Base-by-base conservation (phyloP, 2,888 invertebrate genomes). In the Sialis fuliginosa region DNA sequence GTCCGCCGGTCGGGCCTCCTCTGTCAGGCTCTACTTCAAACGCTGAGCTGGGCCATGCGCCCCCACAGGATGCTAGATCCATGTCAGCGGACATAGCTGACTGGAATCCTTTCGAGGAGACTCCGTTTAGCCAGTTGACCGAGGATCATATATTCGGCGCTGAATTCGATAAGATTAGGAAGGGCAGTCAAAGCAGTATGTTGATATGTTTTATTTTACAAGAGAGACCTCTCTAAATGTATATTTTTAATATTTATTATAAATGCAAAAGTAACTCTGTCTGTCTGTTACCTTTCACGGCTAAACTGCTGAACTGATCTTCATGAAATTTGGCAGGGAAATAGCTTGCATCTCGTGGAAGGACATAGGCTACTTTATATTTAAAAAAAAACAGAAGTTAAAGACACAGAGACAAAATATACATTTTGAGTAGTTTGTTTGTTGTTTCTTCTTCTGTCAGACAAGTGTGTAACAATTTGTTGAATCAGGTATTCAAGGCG, bases 131-230 rank as follows among this genome's bases (percentile, higher is more conserved):
- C 59, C 77, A 79, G 57, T 72, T 83, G 66, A 78, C 80, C 5
- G 86, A 86, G 57, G 86, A 87, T 69, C 79, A 81, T 56, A 76
- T 84, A 54, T 86, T 87, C 63, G 86, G 85, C 48, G 81, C 79
- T 39, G 86, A 87, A 63, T 86, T 87, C 61, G 86, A 87, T 62
- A 81, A 81, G 63, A 79, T 86, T 55, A 67, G 85, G 54, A 71
- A 80, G 55, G 81, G 84, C 52, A 84, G 83, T 57, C 81, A 81
- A 63, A 81, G 79, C 61, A 85, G 85, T 79, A 68, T 73, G 77
- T 67, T 37, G 44, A 45, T 47, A 22, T 40, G 32, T 13, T 42
- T 41, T 40, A 35, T n/a, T 35, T 35, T 35, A 10, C 10, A 9
- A 35, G 10, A n/a, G 10, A 35, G 4, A 35, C 22, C 4, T 22